Evolutionary conservation across 2,797 vertebrate genomes (phyloP).

Genomic region (Parauchenoglanis punctatus): DNA sequence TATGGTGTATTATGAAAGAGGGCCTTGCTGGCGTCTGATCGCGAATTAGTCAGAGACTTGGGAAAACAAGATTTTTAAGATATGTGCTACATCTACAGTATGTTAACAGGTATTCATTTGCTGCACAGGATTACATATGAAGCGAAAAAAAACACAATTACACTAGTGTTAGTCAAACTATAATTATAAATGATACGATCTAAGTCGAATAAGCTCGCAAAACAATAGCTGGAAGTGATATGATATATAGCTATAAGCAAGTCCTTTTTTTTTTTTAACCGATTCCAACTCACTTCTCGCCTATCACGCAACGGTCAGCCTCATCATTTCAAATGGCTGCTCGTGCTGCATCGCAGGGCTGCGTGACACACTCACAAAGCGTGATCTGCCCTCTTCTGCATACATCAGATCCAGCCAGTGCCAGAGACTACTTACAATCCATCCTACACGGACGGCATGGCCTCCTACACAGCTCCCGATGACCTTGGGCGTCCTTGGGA

Average conservation of each 20-base stretch:
- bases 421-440: not conserved
- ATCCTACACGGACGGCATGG: not conserved
- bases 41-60: not conserved
- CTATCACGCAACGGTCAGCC: not conserved
- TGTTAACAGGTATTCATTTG: not conserved
- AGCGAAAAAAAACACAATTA: not conserved
- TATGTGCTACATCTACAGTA: not conserved
- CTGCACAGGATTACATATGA: not conserved
- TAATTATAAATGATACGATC: not conserved
- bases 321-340: not conserved
- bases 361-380: not conserved
- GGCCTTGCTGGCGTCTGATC: conserved; percentile 11
- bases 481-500: not conserved
- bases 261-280: not conserved
- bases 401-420: not conserved
- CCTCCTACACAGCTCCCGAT: not conserved
- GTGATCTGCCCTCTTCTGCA: not conserved
- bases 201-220: not conserved
- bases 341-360: not conserved
- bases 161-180: not conserved
- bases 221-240: no score
- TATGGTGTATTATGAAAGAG: conserved; percentile 52
- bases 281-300: not conserved
- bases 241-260: no score
- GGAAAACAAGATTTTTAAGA: not conserved